These are phyloP conservation scores for Lithodes maja DNA, from an alignment of 2,888 invertebrate species.

Conservation along the genomic window DNA sequence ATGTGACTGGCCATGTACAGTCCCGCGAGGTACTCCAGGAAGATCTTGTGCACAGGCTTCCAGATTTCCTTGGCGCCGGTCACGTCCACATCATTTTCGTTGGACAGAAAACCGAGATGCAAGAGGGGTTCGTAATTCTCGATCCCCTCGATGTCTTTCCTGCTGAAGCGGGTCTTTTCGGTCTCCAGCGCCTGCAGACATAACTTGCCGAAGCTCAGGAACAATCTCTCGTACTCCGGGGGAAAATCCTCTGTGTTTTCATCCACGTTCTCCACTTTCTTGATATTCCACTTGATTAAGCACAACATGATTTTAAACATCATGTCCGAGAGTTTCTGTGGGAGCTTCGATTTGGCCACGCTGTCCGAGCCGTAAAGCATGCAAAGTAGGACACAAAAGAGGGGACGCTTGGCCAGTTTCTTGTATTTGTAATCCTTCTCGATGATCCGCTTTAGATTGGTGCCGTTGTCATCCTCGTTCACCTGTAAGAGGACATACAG, in stretches of 20 bases:
- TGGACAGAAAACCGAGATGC: conserved; percentile 64
- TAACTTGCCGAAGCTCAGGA: conserved; percentile 64
- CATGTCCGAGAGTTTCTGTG: conserved; percentile 64
- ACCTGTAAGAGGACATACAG: no score
- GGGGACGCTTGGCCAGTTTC: conserved; percentile 59
- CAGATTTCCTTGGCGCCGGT: conserved; percentile 50
- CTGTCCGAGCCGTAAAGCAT: conserved; percentile 64
- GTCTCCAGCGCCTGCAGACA: conserved; percentile 62
- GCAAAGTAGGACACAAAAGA: conserved; percentile 68
- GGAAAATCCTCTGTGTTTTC: conserved; percentile 61
- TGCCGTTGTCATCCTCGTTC: conserved; percentile 59
- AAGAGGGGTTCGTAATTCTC: conserved; percentile 37
- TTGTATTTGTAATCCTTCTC: conserved; percentile 63
- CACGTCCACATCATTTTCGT: conserved; percentile 54
- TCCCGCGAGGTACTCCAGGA: conserved; percentile 66
- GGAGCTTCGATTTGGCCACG: conserved; percentile 51
- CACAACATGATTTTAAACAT: conserved; percentile 69
- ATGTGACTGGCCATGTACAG: conserved; percentile 69
- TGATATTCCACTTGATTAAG: conserved; percentile 69
- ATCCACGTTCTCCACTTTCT: conserved; percentile 45
- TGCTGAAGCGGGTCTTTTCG: conserved; percentile 63
- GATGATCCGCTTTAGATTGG: conserved; percentile 51
- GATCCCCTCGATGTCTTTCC: conserved; percentile 49
- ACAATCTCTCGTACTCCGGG: conserved; percentile 47
- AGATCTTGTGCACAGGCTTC: conserved; percentile 68